Evolutionary conservation across 2,113 vertebrate species (phyloP), one percentile per base, ranked within the genome.

Genomic region (Chelonoidis abingdonii): DNA sequence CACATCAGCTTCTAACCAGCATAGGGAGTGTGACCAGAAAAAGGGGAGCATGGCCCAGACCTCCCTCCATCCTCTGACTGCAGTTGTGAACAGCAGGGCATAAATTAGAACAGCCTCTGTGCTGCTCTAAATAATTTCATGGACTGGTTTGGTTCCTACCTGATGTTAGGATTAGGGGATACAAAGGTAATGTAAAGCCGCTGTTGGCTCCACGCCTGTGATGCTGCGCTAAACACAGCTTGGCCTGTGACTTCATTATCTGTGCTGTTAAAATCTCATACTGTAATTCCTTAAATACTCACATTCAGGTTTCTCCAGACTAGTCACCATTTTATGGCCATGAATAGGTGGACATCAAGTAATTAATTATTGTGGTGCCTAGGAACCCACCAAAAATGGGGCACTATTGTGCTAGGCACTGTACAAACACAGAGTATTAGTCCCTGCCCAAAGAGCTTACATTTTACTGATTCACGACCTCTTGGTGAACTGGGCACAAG

Each of bases 181-280:
- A 53, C 2, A 7, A 0, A 0, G 4, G 53, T 22, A 19, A 10
- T 47, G 0, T 0, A 75, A 3, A 0, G 1, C 1, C 13, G 5
- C 1, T 17, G 3, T 81, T 85, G 62, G 65, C 19, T 78, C 69
- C 56, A 88, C 5, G 29, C 10, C 47, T 87, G 53, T 38, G 65
- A 19, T 56, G 17, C 69, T 0, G 0, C 4, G n/a, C 56, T 65
- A 81, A 25, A 27, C 25, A 35, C 27, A 29, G 27, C 12, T 29
- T 29, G 24, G 41, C 81, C 17, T 44, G 50, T 69, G n/a, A 11
- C 17, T 1, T 2, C 0, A 0, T 12, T 49, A 49, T 11, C 65
- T 29, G 35, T 54, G 56, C 2, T 78, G 35, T 1, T 75, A 17
- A 19, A 9, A 3, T 16, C 21, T n/a, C 49, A 5, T 38, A 17